Percentiles rank a stretch among this genome's conserved stretches.
These are phyloP conservation scores for Harmothoe impar DNA, from an alignment of 2,888 invertebrate genomes.

Conservation along the genomic window DNA sequence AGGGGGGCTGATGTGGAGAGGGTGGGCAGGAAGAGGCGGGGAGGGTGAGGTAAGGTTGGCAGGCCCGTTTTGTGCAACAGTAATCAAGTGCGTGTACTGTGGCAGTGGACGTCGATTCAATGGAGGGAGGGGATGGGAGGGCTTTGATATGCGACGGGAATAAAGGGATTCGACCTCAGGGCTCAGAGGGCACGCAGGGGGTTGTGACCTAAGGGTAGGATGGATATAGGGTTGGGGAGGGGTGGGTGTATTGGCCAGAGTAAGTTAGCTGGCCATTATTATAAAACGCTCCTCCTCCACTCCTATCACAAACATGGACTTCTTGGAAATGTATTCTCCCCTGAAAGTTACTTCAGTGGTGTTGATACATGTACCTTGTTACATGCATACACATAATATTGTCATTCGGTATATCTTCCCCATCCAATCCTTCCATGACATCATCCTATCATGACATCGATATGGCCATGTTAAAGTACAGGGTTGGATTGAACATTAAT, in stretches of 20 bases:
- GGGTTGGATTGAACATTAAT: constrained; percentile 42
- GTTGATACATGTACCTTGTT: too few relatives aligned
- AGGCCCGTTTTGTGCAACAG: constrained; percentile 48
- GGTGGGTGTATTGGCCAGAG: neutral
- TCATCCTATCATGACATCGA: neutral
- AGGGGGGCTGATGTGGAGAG: too few relatives aligned
- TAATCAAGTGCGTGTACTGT: constrained; percentile 57
- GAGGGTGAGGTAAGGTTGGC: neutral
- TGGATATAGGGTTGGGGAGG: neutral
- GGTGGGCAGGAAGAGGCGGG: neutral
- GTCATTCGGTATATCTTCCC: too few relatives aligned
- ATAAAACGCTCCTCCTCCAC: too few relatives aligned
- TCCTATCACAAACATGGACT: too few relatives aligned
- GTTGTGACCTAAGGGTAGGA: neutral
- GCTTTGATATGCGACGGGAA: constrained; percentile 48
- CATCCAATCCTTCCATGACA: too few relatives aligned
- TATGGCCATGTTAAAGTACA: constrained; percentile 45
- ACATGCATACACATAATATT: too few relatives aligned
- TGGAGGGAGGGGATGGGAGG: constrained; percentile 4
- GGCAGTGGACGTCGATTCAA: constrained; percentile 4
- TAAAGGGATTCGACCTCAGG: constrained; percentile 50
- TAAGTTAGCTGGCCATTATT: neutral
- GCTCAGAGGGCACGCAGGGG: constrained; percentile 47
- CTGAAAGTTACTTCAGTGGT: too few relatives aligned
- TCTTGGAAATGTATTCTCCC: too few relatives aligned